Evolutionary conservation across 2,888 invertebrate species (phyloP).

Genomic region (Drosophila merina): DNA sequence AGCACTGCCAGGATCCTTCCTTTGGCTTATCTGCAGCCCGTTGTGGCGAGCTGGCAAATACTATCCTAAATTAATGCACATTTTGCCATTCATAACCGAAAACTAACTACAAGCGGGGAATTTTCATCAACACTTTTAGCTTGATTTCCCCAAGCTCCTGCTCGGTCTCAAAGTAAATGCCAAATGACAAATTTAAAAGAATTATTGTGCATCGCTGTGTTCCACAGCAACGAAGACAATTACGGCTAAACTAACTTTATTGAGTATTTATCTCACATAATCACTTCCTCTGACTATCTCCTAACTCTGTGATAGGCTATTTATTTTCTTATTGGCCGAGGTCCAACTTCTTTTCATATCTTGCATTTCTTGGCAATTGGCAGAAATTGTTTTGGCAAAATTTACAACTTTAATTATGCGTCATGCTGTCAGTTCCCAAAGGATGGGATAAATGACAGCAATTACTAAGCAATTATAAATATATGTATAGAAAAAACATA

Average conservation of each 20-base stretch:
- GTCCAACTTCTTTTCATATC: conserved; percentile 48
- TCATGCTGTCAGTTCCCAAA: conserved; percentile 49
- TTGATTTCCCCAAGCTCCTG: conserved; percentile 68
- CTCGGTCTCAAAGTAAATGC: conserved; percentile 16
- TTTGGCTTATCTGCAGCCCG: conserved; percentile 62
- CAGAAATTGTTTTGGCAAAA: conserved; percentile 57
- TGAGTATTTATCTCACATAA: conserved; percentile 41
- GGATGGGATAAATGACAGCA: not conserved
- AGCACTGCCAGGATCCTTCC: not conserved
- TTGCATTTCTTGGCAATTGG: conserved; percentile 53
- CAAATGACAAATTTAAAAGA: conserved; percentile 37
- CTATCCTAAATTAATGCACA: conserved; percentile 55
- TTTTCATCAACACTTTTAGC: conserved; percentile 55
- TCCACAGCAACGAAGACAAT: conserved; percentile 9
- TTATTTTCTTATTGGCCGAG: conserved; percentile 52
- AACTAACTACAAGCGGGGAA: conserved; percentile 20
- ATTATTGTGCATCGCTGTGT: conserved; percentile 22
- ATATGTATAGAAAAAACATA: no score
- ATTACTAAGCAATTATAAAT: no score
- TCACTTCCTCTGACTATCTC: conserved; percentile 39
- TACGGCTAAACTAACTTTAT: not conserved
- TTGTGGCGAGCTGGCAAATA: conserved; percentile 40
- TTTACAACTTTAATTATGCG: conserved; percentile 63
- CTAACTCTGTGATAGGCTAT: conserved; percentile 40
- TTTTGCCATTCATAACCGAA: conserved; percentile 51